Base-by-base conservation (phyloP, 2,113 vertebrate species). In the Hirundichthys speculiger region DNA sequence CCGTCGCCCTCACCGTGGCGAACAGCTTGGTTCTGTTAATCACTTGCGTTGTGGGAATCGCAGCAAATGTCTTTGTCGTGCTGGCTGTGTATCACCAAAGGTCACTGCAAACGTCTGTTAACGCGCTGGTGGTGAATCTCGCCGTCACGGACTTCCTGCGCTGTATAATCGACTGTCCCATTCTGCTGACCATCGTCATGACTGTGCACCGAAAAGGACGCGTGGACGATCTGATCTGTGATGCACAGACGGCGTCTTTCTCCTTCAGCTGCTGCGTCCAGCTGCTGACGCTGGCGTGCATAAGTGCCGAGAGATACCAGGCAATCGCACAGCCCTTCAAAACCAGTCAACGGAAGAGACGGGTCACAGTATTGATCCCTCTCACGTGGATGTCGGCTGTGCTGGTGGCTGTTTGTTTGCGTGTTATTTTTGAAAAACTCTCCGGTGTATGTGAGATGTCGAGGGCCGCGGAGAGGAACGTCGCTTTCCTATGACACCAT, bases 251-350 rank as follows among this genome's bases (percentile, higher is more conserved):
- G 16, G 87, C 66, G 34, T 88, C 78, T 8, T 93, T 92, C 73
- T 91, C 89, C 2, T 88, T 94, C 67, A 86, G 86, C 76, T 91
- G 91, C 78, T 92, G 90, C 38, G 80, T 91, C 13, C 92, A 94
- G 73, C 56, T 94, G 64, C 49, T 91, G n/a, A 93, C 92, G 0
- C 70, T 94, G 75, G 91, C 89, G 12, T 88, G 89, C 30, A 93
- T 94, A 63, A 92, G 91, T 13, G 89, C 75, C 1, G 92, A 94
- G 71, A 64, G 92, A 20, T 84, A 92, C 70, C 90, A 91, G 65
- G 92, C 91, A 20, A 82, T 93, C 2, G 88, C 90, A 0, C 77
- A 79, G 19, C 93, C 92, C 15, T 92, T 92, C 49, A 83, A 92
- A 77, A 79, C 38, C 0, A 64, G 13, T 20, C 76, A 90, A 27